Base-by-base conservation (phyloP, 2,797 vertebrate species). In the Meriones psammophilus region DNA sequence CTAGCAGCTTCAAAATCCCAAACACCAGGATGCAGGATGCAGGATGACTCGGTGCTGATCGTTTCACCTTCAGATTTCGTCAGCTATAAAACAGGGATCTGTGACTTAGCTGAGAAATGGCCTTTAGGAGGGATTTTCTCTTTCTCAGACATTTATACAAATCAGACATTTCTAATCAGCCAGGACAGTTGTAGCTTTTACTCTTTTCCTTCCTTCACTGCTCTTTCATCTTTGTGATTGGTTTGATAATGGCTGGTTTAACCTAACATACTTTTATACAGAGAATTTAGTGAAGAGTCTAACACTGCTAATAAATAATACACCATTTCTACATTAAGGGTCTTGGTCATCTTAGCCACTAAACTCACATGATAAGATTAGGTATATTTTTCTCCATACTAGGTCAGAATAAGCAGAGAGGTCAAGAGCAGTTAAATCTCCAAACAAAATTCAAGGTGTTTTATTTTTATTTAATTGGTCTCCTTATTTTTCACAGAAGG, bases 401-500 rank as follows among this genome's bases (percentile, higher is more conserved):
- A 92, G 89, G 39, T 88, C 58, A 84, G 8, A 18, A 73, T 85
- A 92, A 81, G 54, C 18, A 74, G 76, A 89, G 73, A 90, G 86
- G 0, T 46, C 66, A 89, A 86, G 56, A 86, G 20, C 74, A 87
- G 56, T 1, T 86, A 56, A 92, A 74, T 66, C 26, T 18, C 17
- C n/a, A 86, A 86, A 71, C 66, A 42, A 17, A 83, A 36, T 7
- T 74, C 33, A 80, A 71, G n/a, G 81, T 24, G 56, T 26, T 60
- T 88, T 18, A 39, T 39, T 30, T 87, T 73, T 58, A 58, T 73
- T 88, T 73, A 58, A 87, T 58, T 56, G 5, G 1, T 91, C n/a
- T 90, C 88, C 90, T 93, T 84, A 78, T 89, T 91, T 92, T 92
- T 87, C 71, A 81, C 79, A 64, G 22, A 85, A 36, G n/a, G 74